Conservation (phyloP, 2,888 invertebrate genomes). For the Vanessa cardui region DNA sequence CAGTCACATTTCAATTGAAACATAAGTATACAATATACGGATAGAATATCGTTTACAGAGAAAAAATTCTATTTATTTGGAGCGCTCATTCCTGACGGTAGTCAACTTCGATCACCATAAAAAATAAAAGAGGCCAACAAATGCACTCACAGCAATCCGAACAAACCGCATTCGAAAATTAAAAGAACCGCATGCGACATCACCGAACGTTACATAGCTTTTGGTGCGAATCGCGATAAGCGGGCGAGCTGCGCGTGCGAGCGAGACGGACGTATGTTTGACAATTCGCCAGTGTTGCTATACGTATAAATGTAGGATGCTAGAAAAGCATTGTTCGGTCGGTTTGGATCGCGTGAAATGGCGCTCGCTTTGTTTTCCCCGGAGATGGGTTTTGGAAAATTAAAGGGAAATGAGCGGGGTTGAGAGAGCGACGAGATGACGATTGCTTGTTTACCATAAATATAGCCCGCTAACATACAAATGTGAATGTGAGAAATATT, state of each 20-base stretch:
- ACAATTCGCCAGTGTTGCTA: conserved; percentile 47
- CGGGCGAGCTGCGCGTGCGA: conserved; percentile 47
- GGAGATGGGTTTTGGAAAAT: conserved; percentile 78
- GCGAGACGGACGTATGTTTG: conserved; percentile 60
- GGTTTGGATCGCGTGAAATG: conserved; percentile 80
- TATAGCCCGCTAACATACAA: conserved; percentile 48
- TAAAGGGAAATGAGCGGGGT: conserved; percentile 71
- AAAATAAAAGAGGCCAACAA: conserved; percentile 48
- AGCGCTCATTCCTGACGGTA: conserved; percentile 38
- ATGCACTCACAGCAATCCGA: conserved; percentile 60
- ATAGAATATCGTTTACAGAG: conserved; percentile 29
- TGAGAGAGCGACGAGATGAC: conserved; percentile 67
- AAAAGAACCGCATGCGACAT: conserved; percentile 74
- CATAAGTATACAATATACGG: conserved; percentile 26
- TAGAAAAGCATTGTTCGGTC: conserved; percentile 74
- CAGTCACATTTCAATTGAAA: conserved; percentile 22
- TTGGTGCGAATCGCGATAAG: conserved; percentile 52
- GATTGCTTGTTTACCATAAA: conserved; percentile 72
- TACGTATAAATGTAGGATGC: conserved; percentile 47
- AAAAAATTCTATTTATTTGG: conserved; percentile 38
- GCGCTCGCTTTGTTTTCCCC: conserved; percentile 70
- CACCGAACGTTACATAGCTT: conserved; percentile 56
- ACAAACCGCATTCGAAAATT: conserved; percentile 79
- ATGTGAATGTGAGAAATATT: conserved; percentile 44
- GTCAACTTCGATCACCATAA: conserved; percentile 56